Evolutionary conservation across 2,113 vertebrate species (phyloP), one percentile per base, ranked within the genome.

Genomic region (Protobothrops mucrosquamatus): DNA sequence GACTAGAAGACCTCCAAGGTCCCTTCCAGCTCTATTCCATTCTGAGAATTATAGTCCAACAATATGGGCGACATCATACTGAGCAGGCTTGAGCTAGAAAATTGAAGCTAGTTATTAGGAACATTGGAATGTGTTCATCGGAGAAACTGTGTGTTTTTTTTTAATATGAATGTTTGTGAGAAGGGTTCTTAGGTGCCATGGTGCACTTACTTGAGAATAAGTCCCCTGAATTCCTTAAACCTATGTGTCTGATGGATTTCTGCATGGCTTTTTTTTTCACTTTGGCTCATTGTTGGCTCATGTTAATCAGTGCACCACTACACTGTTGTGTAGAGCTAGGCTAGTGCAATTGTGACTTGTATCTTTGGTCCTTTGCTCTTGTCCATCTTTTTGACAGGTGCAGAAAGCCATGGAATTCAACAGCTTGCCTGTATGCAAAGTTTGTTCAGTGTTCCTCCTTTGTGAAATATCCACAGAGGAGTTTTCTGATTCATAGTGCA

Each of bases 401-500:
- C 64, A 85, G 18, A 6, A 8, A 18, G 48, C 34, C 10, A 7
- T n/a, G 43, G 10, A 24, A 89, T 14, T 48, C 39, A 48, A 43
- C 11, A 96, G 95, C 95, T 95, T 94, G 94, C 34, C 94, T 91
- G 92, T 93, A 94, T 95, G 93, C 93, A 95, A 93, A 95, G 93
- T 93, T 94, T 93, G 94, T 95, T 95, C 85, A 92, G 69, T 89
- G 92, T 5, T 93, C 90, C 93, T 90, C 18, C 48, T 89, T 39
- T 23, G 34, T 34, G 26, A 55, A 55, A 54, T 34, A 54, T 20
- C 92, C 95, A 95, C 93, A 95, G 94, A 95, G 95, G 88, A 94
- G 94, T 96, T 97, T 96, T 96, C 95, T 90, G 87, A 97, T 96
- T 95, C 95, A 61, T 52, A 88, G 90, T 95, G 90, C 95, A 96